Conservation (phyloP, 2,888 invertebrate species). For the Agrotis ipsilon region DNA sequence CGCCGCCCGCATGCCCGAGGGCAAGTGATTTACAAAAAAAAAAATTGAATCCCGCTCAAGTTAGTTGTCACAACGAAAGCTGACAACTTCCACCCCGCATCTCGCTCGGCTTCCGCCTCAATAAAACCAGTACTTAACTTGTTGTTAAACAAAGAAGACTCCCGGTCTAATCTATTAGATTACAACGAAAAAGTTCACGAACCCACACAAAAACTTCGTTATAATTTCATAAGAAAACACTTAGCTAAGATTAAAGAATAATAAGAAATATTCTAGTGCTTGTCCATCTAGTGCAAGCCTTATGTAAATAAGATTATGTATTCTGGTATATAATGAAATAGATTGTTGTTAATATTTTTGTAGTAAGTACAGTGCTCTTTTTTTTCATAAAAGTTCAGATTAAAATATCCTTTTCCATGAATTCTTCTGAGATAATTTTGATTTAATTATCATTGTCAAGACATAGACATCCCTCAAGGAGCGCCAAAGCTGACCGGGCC, state of each 20-base stretch:
- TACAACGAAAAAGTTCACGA: background rate
- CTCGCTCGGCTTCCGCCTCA: background rate
- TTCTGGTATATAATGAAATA: background rate
- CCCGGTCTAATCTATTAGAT: background rate
- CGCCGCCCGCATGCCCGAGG: no score
- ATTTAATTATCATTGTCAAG: no score
- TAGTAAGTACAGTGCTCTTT: no score
- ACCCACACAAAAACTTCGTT: background rate
- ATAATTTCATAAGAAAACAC: slow-evolving; percentile 24
- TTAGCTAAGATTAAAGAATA: slow-evolving; percentile 1
- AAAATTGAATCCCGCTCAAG: background rate
- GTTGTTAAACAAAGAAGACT: background rate
- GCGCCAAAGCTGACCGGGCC: no score
- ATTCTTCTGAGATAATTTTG: no score
- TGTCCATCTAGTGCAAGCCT: background rate
- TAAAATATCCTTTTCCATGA: no score
- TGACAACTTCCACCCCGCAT: background rate
- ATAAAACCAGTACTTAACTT: background rate
- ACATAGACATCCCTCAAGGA: no score
- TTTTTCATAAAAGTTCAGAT: no score
- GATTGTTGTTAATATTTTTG: no score
- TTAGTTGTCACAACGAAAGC: background rate
- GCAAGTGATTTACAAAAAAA: background rate
- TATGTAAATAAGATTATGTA: background rate
- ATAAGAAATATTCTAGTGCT: background rate